Base-by-base conservation (phyloP, 2,113 vertebrate genomes). In the Phainopepla nitens region DNA sequence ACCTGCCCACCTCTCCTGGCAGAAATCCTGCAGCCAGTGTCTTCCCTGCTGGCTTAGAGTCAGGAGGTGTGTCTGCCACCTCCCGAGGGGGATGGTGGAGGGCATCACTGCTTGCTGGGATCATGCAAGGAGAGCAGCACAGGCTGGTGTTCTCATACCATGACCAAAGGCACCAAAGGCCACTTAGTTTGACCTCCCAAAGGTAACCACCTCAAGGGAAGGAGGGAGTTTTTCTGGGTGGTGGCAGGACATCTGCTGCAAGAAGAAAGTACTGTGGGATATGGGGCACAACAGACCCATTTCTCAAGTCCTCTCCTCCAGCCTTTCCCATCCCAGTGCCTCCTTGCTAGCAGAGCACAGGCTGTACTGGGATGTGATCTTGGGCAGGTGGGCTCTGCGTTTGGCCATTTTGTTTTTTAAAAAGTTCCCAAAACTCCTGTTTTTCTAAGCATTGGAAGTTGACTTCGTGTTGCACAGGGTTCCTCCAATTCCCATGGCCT, bases 341-440 rank as follows among this genome's bases (percentile, higher is more conserved):
- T 41, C 10, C 47, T 64, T 54, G 20, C 41, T 41, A 24, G 9
- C 1, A 3, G 27, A 79, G 8, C 23, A 25, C 14, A 27, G 41
- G 7, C 15, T 69, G 7, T 61, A 18, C 29, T 72, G 61, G 8
- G 3, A 17, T 1, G 0, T 44, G 41, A 23, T 65, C 31, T 57
- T 57, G 45, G 12, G 5, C 23, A 49, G 16, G 7, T 58, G 20
- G 10, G 4, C 44, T 62, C 50, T 53, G 73, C 57, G 24, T 84
- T 69, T 79, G 13, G 10, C 31, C 36, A 18, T 39, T 2, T 51
- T 61, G 13, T 36, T 91, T 83, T 70, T 53, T 16, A 53, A 4
- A 15, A 66, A 45, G 15, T 49, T 65, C 36, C 54, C 6, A 0
- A 89, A 87, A 8, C 16, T 1, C 2, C 9, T 3, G 3, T 27